Conservation (phyloP, 2,113 vertebrate species). For the Nannospalax galili region DNA sequence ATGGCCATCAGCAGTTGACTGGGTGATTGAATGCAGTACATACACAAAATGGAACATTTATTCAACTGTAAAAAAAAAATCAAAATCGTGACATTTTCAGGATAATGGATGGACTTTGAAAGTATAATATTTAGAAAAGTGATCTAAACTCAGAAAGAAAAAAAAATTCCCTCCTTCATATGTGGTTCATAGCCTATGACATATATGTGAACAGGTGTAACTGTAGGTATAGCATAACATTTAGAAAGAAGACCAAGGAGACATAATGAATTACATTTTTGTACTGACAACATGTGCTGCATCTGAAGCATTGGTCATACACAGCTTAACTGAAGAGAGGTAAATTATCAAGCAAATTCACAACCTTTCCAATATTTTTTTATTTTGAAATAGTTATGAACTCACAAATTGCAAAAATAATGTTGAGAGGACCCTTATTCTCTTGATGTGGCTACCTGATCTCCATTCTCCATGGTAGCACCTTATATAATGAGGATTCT, state of each 20-base stretch:
- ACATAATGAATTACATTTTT: slow-evolving; percentile 18
- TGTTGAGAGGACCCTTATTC: background rate
- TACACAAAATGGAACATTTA: too few species aligned
- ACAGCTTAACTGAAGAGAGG: background rate
- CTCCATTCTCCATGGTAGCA: background rate
- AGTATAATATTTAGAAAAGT: background rate
- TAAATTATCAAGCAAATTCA: background rate
- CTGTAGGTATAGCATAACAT: background rate
- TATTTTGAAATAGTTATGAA: background rate
- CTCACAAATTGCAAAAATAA: background rate
- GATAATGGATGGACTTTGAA: too few species aligned
- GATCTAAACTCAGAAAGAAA: background rate
- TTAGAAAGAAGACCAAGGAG: background rate
- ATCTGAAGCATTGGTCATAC: background rate
- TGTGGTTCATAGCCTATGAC: background rate
- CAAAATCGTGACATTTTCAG: too few species aligned
- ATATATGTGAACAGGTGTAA: background rate
- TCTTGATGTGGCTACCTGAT: background rate
- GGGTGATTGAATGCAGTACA: too few species aligned
- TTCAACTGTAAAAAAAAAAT: too few species aligned
- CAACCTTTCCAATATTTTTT: background rate
- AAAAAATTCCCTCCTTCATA: background rate
- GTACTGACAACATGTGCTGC: background rate
- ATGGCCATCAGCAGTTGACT: too few species aligned
- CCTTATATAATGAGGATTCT: background rate